Conservation (phyloP, 92 coral and sea anemone genomes). For the Bergia puertoricense region DNA sequence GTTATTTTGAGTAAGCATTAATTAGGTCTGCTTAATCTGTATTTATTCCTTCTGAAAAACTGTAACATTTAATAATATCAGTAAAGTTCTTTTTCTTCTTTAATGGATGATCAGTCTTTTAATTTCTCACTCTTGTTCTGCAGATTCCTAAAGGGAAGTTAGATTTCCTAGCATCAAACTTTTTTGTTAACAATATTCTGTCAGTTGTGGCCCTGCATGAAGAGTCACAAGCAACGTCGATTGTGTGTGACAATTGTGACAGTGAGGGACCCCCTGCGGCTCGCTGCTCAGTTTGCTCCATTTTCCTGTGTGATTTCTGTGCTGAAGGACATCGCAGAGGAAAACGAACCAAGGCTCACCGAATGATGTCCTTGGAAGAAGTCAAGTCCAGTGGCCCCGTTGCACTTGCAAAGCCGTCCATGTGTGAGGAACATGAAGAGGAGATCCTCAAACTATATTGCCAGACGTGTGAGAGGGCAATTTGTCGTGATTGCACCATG, state of each 20-base stretch:
- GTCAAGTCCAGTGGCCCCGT: slow-evolving; percentile 45
- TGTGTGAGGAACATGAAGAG: slow-evolving; percentile 66
- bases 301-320: slow-evolving; percentile 66
- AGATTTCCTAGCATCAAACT: slow-evolving; percentile 43
- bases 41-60: too few species aligned
- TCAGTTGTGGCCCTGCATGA: slow-evolving; percentile 47
- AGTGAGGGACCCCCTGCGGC: slow-evolving; percentile 55
- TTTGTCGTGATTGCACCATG: slow-evolving; percentile 79
- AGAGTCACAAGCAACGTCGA: background rate
- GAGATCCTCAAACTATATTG: slow-evolving; percentile 72
- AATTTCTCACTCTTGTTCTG: background rate
- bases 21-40: too few species aligned
- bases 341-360: slow-evolving; percentile 55
- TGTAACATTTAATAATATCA: too few species aligned
- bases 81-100: too few species aligned
- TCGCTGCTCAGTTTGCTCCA: slow-evolving; percentile 63
- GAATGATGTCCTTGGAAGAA: slow-evolving; percentile 61
- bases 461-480: slow-evolving; percentile 70
- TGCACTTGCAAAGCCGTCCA: slow-evolving; percentile 55
- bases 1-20: too few species aligned
- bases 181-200: slow-evolving; percentile 54
- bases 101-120: too few species aligned
- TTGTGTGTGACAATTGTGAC: slow-evolving; percentile 73
- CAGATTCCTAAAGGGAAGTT: slow-evolving; percentile 49
- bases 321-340: slow-evolving; percentile 15